Percentiles rank a stretch among this genome's conserved stretches.
phyloP scores from a whole-genome alignment of 1,140 invertebrate genomes.

The Archivesica marissinica region DNA sequence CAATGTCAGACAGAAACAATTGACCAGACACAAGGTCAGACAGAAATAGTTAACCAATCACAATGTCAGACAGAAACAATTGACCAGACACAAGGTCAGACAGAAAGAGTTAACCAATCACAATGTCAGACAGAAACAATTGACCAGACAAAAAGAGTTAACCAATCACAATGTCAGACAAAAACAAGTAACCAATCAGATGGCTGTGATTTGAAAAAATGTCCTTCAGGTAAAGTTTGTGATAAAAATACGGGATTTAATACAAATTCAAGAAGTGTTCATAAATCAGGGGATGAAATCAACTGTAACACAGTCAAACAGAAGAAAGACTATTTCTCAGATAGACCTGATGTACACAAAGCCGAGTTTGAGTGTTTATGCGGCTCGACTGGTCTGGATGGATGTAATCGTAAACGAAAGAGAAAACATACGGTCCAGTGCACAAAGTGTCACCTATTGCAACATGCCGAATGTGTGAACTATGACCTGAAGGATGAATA shows the following conservation, averaged over 20 bases:
- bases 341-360: conserved; percentile 22
- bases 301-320: not conserved
- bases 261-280: not conserved
- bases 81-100: not conserved
- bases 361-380: conserved; percentile 81
- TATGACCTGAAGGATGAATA: conserved; percentile 83
- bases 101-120: conserved; percentile 19
- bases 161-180: no score
- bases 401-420: conserved; percentile 8
- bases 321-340: conserved; percentile 42
- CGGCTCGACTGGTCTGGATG: conserved; percentile 66
- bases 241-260: not conserved
- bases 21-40: not conserved
- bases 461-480: conserved; percentile 88
- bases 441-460: conserved; percentile 85
- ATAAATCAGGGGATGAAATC: not conserved
- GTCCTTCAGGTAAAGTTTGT: not conserved
- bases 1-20: no score
- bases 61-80: no score
- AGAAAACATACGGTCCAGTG: conserved; percentile 84
- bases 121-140: not conserved
- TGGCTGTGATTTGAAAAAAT: not conserved
- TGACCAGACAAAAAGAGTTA: no score
- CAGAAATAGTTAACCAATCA: conserved; percentile 19
- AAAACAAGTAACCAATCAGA: conserved; percentile 7